These are phyloP conservation scores for Coptodon rendalli DNA, from an alignment of 2,113 vertebrate species.

Conservation along the genomic window DNA sequence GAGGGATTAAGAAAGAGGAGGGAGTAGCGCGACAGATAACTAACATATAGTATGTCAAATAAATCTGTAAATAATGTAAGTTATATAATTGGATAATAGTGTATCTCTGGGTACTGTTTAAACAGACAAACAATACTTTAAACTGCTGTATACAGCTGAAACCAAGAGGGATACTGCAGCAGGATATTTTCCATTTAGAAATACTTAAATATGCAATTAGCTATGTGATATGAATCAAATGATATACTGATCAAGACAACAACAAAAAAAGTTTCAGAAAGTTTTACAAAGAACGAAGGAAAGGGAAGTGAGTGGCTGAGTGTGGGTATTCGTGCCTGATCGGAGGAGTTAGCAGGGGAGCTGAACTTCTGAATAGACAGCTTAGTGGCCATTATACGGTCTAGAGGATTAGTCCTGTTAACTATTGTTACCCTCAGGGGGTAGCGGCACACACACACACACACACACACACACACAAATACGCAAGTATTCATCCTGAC, in stretches of 20 bases:
- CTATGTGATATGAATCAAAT: not conserved
- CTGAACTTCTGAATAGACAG: conserved; percentile 80
- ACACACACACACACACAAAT: not conserved
- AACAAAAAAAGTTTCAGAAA: not conserved
- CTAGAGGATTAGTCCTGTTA: conserved; percentile 79
- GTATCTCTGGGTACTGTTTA: not conserved
- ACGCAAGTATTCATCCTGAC: not conserved
- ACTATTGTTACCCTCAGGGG: conserved; percentile 73
- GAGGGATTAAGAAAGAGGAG: not conserved
- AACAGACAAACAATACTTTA: not conserved
- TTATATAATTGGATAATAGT: not conserved
- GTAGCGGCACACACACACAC: conserved; percentile 25
- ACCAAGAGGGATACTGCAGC: not conserved
- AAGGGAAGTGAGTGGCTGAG: not conserved
- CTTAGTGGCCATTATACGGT: conserved; percentile 85
- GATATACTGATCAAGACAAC: not conserved
- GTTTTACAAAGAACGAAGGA: not conserved
- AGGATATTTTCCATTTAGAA: not conserved
- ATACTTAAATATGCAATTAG: not conserved
- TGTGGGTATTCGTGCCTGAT: conserved; percentile 54
- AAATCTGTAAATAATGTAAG: not conserved
- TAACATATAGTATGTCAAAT: not conserved
- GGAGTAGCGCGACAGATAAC: not conserved
- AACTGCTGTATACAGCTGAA: not conserved
- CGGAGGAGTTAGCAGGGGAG: conserved; percentile 72